A percentile compares a stretch with the other conserved stretches of the same genome.
Evolutionary conservation across 2,888 invertebrate species (phyloP).

Genomic region (Blastobasis adustella): DNA sequence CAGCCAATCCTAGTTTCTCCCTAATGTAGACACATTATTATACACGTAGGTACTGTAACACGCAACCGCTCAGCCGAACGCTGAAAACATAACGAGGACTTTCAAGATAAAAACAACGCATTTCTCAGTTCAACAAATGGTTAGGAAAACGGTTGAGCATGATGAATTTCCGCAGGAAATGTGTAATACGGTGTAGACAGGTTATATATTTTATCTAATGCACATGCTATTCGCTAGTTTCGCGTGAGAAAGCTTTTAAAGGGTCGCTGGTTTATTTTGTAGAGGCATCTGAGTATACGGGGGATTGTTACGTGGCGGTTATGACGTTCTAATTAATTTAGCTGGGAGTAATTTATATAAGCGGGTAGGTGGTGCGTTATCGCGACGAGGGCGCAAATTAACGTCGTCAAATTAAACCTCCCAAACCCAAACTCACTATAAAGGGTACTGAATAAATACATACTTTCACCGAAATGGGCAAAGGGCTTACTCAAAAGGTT

Average conservation of each 20-base stretch:
- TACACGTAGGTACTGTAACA: too few species aligned
- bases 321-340: too few species aligned
- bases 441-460: slow-evolving; percentile 1
- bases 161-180: slow-evolving; percentile 50
- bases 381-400: slow-evolving; percentile 1
- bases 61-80: too few species aligned
- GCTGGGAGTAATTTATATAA: too few species aligned
- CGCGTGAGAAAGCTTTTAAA: too few species aligned
- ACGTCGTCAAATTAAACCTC: slow-evolving; percentile 1
- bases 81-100: slow-evolving; percentile 12
- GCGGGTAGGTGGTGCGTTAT: not conserved
- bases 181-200: slow-evolving; percentile 45
- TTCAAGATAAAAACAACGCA: slow-evolving; percentile 33
- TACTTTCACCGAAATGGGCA: not conserved
- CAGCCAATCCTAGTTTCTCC: too few species aligned
- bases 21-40: too few species aligned
- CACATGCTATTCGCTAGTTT: slow-evolving; percentile 34
- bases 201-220: slow-evolving; percentile 47
- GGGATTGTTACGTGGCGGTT: too few species aligned
- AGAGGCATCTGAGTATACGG: too few species aligned
- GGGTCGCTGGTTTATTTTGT: too few species aligned
- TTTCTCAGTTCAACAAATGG: slow-evolving; percentile 48
- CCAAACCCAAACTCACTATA: slow-evolving; percentile 1
- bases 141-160: slow-evolving; percentile 44
- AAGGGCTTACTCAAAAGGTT: slow-evolving; percentile 4